Evolutionary conservation across 2,888 invertebrate species (phyloP).

Genomic region (Lycia hirtaria): DNA sequence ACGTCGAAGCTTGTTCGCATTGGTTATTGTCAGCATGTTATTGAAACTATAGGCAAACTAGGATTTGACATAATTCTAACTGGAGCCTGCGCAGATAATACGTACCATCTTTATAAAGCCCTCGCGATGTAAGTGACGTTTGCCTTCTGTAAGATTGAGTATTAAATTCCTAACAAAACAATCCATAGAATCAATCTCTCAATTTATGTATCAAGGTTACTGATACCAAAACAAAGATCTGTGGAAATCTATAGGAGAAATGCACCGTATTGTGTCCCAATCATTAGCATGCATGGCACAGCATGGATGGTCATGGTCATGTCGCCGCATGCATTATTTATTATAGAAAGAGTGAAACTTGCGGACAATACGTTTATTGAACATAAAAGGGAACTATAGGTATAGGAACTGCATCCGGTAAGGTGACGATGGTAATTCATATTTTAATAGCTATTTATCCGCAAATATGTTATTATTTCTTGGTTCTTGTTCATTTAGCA

Average conservation of each 20-base stretch:
- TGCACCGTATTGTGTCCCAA: slow-evolving; percentile 54
- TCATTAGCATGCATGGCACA: slow-evolving; percentile 65
- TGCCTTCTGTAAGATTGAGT: too few relatives aligned
- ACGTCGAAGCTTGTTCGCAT: too few relatives aligned
- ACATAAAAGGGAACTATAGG: slow-evolving; percentile 41
- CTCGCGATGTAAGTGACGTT: too few relatives aligned
- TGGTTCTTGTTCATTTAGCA: too few relatives aligned
- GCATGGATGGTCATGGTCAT: slow-evolving; percentile 55
- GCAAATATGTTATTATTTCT: too few relatives aligned
- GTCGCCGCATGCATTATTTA: slow-evolving; percentile 72
- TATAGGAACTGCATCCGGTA: slow-evolving; percentile 16
- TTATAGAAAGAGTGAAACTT: slow-evolving; percentile 76
- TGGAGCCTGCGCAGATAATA: too few relatives aligned
- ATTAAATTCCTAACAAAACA: background rate
- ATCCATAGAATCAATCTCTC: slow-evolving; percentile 6
- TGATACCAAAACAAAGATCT: slow-evolving; percentile 22
- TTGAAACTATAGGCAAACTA: too few relatives aligned
- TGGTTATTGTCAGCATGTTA: too few relatives aligned
- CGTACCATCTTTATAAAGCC: too few relatives aligned
- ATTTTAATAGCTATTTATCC: too few relatives aligned
- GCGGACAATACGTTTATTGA: slow-evolving; percentile 55
- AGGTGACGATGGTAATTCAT: background rate
- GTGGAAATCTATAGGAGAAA: slow-evolving; percentile 44
- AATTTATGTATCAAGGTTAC: slow-evolving; percentile 30
- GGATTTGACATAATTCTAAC: too few relatives aligned